Base-by-base conservation (phyloP, 2,797 vertebrate species). In the Fundulus diaphanus region DNA sequence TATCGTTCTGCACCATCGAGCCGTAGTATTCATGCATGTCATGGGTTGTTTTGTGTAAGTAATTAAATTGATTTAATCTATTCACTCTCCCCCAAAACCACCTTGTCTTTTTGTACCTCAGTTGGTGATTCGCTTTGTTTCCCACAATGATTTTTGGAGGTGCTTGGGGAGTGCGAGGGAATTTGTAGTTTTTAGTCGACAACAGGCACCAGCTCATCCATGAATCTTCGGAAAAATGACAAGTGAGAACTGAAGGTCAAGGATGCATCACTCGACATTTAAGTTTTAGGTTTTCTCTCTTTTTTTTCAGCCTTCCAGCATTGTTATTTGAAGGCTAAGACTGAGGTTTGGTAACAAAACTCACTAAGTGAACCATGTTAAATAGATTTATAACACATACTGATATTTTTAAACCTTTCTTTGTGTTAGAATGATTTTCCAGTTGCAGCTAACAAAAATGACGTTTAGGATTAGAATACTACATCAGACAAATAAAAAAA, bases 1-100 rank as follows among this genome's bases (percentile, higher is more conserved):
- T 31, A 3, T 68, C 18, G 49, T 75, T 79, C 70, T 70, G 69
- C 35, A 76, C 75, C 68, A 76, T 67, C 48, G 67, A 3, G 70
- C 67, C 42, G 42, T 70, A 51, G 79, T 74, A 71, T 74, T 73
- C 29, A 5, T 49, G n/a, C 76, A 69, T 74, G 67, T 73, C 56
- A 31, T 35, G 72, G 74, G 52, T 73, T 78, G 46, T 70, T 80
- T 79, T 52, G 9, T 70, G 54, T 72, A 40, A 63, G 46, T 84
- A 76, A 84, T 76, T 87, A 31, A 71, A 79, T 80, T 31, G 35
- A 74, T 78, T 78, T 80, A 54, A 12, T 77, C 68, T 29, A n/a
- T 80, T 83, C 0, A 33, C 48, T 69, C 54, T 48, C 42, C 24
- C 29, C 35, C 63, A 2, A 48, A 78, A 72, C 33, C 16, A 42